phyloP scores from a whole-genome alignment of 2,888 invertebrate genomes.

The Tipula helvola region DNA sequence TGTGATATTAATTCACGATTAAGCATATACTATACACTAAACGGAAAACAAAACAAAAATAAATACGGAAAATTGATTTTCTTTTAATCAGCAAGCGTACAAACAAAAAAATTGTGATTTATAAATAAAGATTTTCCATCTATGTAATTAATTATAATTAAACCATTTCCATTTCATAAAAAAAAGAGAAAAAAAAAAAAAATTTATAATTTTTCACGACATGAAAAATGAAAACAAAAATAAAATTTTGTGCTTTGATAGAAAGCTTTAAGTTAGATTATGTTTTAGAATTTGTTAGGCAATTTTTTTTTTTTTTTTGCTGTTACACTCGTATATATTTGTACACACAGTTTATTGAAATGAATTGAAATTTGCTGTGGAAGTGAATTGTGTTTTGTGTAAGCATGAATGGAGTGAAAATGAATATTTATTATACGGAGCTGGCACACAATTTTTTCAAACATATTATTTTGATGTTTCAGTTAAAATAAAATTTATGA shows the following conservation, averaged over 20 bases:
- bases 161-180: not conserved
- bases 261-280: constrained; percentile 4
- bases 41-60: not conserved
- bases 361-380: not conserved
- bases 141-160: not conserved
- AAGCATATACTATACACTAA: not conserved
- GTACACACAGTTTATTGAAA: not conserved
- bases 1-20: not conserved
- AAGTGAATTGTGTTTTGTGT: not conserved
- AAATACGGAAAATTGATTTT: not conserved
- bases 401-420: not conserved
- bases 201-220: not conserved
- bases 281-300: not conserved
- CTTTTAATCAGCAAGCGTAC: not conserved
- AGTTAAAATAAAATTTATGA: not conserved
- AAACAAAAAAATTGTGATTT: not conserved
- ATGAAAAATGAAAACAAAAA: not conserved
- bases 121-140: not conserved
- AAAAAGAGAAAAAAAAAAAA: not conserved
- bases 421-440: not conserved
- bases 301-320: not conserved
- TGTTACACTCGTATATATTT: not conserved
- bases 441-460: not conserved
- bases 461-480: not conserved
- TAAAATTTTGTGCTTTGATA: not conserved